Base-by-base conservation (phyloP, 2,797 vertebrate species). In the Apogon talboti region DNA sequence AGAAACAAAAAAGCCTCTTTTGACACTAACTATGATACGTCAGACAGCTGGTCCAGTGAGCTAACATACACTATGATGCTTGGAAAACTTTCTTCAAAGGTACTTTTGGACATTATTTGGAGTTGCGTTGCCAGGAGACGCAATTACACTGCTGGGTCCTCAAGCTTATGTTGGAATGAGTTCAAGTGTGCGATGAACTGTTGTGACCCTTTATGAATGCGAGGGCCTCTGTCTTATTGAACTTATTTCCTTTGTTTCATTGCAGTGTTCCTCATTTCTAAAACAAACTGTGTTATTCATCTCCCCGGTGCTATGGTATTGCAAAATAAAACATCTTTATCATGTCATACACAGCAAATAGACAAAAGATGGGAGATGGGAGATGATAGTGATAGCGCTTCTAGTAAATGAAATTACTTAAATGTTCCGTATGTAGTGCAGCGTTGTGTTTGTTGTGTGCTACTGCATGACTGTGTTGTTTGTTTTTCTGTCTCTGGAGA, bases 241-340 rank as follows among this genome's bases (percentile, higher is more conserved):
- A 86, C 78, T 40, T 50, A 66, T 86, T 87, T 87, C 66, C 80
- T 89, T 85, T 78, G 77, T 88, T 90, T 86, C 72, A 72, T 79
- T 77, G 57, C 74, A 65, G 46, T 48, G 66, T 76, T 82, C 55
- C 45, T 90, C 58, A 57, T 85, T 78, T 79, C 70, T 78, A 61
- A 80, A 76, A 47, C 58, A 38, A 80, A 78, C 75, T 49, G 21
- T 63, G 55, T 55, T 83, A 45, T 57, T 71, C 51, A 41, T 50
- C 51, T 41, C 48, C 47, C 37, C 16, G 16, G 50, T 6, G 2
- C 51, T 41, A 45, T 8, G 14, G 11, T 69, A 50, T 63, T 63
- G 8, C 63, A 63, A 60, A 70, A 46, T 38, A 57, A 74, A 78
- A 62, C 15, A 38, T n/a, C 37, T 45, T 59, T 24, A 42, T 18